Evolutionary conservation across 2,113 vertebrate genomes (phyloP), one percentile per base, ranked within the genome.

Genomic region (Pitta sordida): DNA sequence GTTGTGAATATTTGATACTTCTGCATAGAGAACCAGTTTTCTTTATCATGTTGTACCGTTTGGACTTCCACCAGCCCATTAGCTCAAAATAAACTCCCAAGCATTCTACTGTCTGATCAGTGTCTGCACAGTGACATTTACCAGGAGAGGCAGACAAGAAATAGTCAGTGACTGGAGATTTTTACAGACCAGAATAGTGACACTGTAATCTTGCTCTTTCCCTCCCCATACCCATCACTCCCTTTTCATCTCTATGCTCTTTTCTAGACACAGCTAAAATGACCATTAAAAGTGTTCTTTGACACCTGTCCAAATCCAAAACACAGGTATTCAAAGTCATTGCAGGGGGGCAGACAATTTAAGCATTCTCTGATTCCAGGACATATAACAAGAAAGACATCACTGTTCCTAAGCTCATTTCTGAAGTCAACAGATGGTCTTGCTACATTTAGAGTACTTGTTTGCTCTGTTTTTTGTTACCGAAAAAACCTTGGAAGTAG

Each of bases 51-150:
- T 46, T 68, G 62, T 27, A 11, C 49, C 71, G 67, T 91, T 95
- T 96, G 15, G 30, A 91, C 39, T 93, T 94, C 80, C 67, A 87
- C 29, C 64, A 91, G 83, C 30, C 37, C 46, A 88, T 90, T 83
- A 91, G 84, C 67, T 88, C 83, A 95, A 95, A 93, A 93, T 78
- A 90, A 97, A 94, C 92, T 86, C 58, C 34, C 49, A 48, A 87
- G 62, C 68, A 88, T 94, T 86, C 27, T 43, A 90, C 79, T 83
- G 75, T 83, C 90, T 87, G 75, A 78, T 87, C 80, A 76, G 63
- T 85, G 86, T 93, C 92, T 93, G 81, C 36, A 68, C 46, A 63
- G 43, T 80, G 84, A 88, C 74, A 86, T 92, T 92, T 81, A 74
- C 67, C 79, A 87, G 58, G 65, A 91, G 81, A 70, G 41, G 58